Base-by-base conservation (phyloP, 2,113 vertebrate genomes). In the Dicentrarchus labrax region DNA sequence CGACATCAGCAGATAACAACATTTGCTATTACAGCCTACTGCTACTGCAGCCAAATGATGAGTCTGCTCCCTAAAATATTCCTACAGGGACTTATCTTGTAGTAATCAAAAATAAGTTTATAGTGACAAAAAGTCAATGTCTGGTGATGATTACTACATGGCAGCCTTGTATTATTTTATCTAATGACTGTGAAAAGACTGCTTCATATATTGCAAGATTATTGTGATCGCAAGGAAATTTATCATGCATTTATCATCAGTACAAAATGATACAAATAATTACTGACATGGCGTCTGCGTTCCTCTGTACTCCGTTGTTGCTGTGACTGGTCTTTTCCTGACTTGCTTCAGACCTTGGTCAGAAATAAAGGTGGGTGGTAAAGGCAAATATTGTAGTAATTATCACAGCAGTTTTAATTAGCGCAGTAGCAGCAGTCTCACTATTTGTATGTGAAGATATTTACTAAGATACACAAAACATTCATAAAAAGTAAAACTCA, bases 1-100 rank as follows among this genome's bases (percentile, higher is more conserved):
- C 86, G 78, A 78, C 86, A 76, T 84, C 30, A 66, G 78, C 51
- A 76, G 81, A 84, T 88, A 82, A 64, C 69, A 22, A 12, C 65
- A 57, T 68, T 69, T 21, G 67, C 61, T 82, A 77, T 77, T 70
- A 78, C 61, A 73, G 78, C 74, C 45, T 9, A 21, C 45, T 68
- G 68, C 81, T 57, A 74, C 82, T 72, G 64, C 53, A 66, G 51
- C 47, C 50, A 59, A 79, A 76, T 21, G n/a, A 67, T 36, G 64
- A 12, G 56, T 70, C 22, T 73, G 36, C 75, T 65, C 66, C 8
- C 16, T 22, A 6, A 68, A 80, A 62, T 38, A 72, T 62, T 51
- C n/a, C 15, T 43, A 21, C 4, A 6, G 16, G 51, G 15, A 41
- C 47, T 13, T 3, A 61, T 30, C 16, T 6, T 47, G 11, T 38